Base-by-base conservation (phyloP, 2,113 vertebrate species). In the Hirundichthys speculiger region DNA sequence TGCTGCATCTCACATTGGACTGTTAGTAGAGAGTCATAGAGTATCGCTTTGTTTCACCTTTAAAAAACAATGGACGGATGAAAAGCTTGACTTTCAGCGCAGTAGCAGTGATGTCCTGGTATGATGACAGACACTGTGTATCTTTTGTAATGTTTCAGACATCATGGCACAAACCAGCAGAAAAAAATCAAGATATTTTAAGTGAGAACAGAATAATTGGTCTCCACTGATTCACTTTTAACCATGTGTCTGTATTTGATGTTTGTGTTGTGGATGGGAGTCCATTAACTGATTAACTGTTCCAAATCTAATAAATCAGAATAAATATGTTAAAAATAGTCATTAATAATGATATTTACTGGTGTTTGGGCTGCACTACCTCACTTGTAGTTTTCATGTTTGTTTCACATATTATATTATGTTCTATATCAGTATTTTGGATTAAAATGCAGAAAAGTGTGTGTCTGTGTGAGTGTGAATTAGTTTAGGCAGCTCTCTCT, bases 401-500 rank as follows among this genome's bases (percentile, higher is more conserved):
- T 27, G n/a, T 27, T 34, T 34, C 11, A 34, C 30, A 34, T 34
- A n/a, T n/a, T n/a, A n/a, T n/a, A n/a, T 34, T 10, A 7, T 34
- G 22, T 45, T 20, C 42, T 69, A 15, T 27, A 43, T 14, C 1
- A 58, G 53, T 50, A 51, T 55, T 52, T 60, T 11, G 46, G 8
- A 22, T 16, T 27, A n/a, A n/a, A n/a, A n/a, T n/a, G n/a, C n/a
- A n/a, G n/a, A n/a, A n/a, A n/a, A n/a, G n/a, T 7, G 34, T 50
- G 40, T 64, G 27, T 41, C 22, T 66, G 53, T 39, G 14, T 56
- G 30, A 34, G 30, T 34, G n/a, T n/a, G n/a, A 34, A 34, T 34
- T 6, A 34, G 30, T 34, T 34, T 34, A 6, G 9, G 30, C 30
- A 34, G 9, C 6, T 86, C 85, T 81, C 66, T 72, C 70, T 70